These are phyloP conservation scores for Arnoldichthys spilopterus DNA, from an alignment of 2,797 vertebrate genomes.

Conservation along the genomic window DNA sequence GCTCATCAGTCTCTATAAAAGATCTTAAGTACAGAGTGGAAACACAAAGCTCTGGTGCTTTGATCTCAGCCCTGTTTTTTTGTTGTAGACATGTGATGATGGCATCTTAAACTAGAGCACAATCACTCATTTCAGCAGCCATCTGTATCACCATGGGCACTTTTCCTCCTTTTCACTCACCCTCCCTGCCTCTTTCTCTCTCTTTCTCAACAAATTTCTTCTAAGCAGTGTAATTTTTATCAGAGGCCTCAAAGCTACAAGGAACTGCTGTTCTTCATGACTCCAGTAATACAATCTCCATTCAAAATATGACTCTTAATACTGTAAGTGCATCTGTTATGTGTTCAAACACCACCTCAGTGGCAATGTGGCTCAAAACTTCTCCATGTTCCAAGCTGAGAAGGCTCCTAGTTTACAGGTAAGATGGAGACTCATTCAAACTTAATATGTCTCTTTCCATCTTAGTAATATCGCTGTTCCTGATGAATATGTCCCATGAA, in stretches of 20 bases:
- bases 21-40: not conserved
- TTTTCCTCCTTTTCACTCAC: constrained; percentile 18
- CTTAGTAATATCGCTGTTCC: too few species aligned
- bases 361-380: constrained; percentile 63
- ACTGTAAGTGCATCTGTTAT: constrained; percentile 63
- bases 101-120: constrained; percentile 49
- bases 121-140: constrained; percentile 48
- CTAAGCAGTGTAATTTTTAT: constrained; percentile 52
- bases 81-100: constrained; percentile 47
- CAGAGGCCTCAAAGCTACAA: constrained; percentile 60
- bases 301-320: constrained; percentile 65
- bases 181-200: not conserved
- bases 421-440: not conserved
- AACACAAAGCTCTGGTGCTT: constrained; percentile 35
- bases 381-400: constrained; percentile 57
- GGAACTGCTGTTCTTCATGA: not conserved
- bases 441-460: too few species aligned
- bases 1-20: constrained; percentile 10
- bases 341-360: constrained; percentile 58
- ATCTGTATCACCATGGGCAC: constrained; percentile 48
- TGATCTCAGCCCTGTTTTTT: constrained; percentile 40
- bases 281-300: constrained; percentile 62
- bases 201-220: constrained; percentile 40
- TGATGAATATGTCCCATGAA: not conserved
- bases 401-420: not conserved